Base-by-base conservation (phyloP, 2,797 vertebrate genomes). In the Chaunax sp. region DNA sequence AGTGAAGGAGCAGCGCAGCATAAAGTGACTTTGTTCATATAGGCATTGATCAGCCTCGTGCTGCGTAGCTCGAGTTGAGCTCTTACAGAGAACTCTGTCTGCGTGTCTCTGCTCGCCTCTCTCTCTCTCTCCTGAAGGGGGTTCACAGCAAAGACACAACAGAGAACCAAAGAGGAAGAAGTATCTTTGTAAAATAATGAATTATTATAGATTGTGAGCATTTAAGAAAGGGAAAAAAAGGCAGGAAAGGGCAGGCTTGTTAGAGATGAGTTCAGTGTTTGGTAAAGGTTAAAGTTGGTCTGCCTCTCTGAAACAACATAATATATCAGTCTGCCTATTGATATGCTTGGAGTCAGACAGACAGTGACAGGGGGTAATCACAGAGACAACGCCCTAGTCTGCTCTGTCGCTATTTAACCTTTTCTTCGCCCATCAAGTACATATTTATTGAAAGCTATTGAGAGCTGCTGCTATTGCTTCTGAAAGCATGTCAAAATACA, bases 331-430 rank as follows among this genome's bases (percentile, higher is more conserved):
- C 61, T 26, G 59, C 47, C 52, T 64, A 58, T 30, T 64, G 76
- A 80, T 50, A 75, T 70, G 20, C 51, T 69, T 0, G 1, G 41
- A 45, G 63, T 66, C 69, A 61, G 52, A 71, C 70, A 73, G 56
- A 69, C 25, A 55, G 38, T 68, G 64, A 43, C 25, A 3, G n/a
- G 15, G 26, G 14, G 9, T 28, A 69, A 50, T 71, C 28, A 46
- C 23, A 23, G 33, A 52, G 43, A 16, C 59, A 38, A 53, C 50
- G 26, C 63, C 73, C 71, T 46, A 20, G 25, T 74, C 60, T 50
- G 35, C 72, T 73, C 59, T 37, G 51, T 64, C 56, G 55, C 70
- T 62, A 70, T 82, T 83, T 88, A 83, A 88, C 84, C 86, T 88
- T 85, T 82, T 79, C 77, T 78, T 67, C 71, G 66, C 26, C 22